phyloP scores from a whole-genome alignment of 35 echinoderm and acorn worm species.

The Lytechinus pictus region DNA sequence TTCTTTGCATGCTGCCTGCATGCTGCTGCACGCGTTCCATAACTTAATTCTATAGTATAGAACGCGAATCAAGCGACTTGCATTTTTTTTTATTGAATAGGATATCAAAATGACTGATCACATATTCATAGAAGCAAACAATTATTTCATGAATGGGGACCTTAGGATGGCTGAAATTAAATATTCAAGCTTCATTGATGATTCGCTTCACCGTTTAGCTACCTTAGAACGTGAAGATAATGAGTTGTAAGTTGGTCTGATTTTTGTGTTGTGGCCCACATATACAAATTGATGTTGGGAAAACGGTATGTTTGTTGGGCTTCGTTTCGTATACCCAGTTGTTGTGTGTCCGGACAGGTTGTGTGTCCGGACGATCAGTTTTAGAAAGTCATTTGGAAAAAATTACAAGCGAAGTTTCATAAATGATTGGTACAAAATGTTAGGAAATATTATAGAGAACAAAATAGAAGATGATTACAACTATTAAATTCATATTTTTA shows the following conservation, averaged over 20 bases:
- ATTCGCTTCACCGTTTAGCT: slow-evolving; percentile 1
- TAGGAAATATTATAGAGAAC: too few species aligned
- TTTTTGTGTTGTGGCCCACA: neutral
- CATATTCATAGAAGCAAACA: slow-evolving; percentile 19
- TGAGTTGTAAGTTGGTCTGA: neutral
- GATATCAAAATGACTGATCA: neutral
- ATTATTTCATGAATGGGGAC: neutral
- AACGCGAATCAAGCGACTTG: neutral
- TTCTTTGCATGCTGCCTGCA: too few species aligned
- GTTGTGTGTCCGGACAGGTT: too few species aligned
- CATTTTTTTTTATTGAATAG: neutral
- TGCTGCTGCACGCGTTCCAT: neutral
- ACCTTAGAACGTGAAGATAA: neutral
- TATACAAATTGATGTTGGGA: neutral
- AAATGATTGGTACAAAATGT: too few species aligned
- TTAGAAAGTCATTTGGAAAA: too few species aligned
- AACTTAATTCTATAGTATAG: neutral
- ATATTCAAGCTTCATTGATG: slow-evolving; percentile 45
- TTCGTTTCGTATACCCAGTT: too few species aligned
- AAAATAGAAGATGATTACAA: too few species aligned
- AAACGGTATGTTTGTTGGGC: too few species aligned
- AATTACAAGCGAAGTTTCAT: too few species aligned
- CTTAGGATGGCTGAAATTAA: slow-evolving; percentile 5
- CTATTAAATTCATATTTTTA: too few species aligned
- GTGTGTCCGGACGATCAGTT: too few species aligned